These are phyloP conservation scores for Cottus gobio DNA, from an alignment of 2,113 vertebrate genomes.

Conservation along the genomic window DNA sequence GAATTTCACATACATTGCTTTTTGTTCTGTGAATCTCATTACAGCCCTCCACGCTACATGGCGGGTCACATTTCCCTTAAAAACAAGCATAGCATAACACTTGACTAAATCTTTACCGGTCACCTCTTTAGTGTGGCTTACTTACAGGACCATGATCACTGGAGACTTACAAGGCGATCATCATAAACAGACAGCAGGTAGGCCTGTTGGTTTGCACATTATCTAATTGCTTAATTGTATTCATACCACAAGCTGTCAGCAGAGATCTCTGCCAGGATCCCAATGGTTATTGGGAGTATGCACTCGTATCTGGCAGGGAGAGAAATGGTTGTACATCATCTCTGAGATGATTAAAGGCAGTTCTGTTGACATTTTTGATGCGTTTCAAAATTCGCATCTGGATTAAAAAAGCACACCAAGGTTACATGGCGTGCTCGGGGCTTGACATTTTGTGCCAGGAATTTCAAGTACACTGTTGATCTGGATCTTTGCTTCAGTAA, in stretches of 20 bases:
- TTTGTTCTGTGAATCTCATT: neutral
- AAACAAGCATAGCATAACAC: neutral
- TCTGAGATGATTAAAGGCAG: constrained; percentile 22
- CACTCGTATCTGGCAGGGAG: constrained; percentile 18
- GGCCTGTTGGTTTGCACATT: neutral
- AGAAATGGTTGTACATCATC: constrained; percentile 8
- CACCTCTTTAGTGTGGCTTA: neutral
- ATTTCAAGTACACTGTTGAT: constrained; percentile 8
- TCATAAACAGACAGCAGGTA: neutral
- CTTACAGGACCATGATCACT: neutral
- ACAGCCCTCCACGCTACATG: neutral
- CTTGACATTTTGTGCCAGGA: constrained; percentile 25
- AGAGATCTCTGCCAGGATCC: constrained; percentile 25
- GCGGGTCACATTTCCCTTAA: neutral
- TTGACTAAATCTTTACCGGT: neutral
- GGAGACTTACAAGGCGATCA: neutral
- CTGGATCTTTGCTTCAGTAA: constrained; percentile 18
- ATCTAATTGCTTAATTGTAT: constrained; percentile 22
- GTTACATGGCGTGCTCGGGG: neutral
- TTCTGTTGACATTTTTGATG: constrained; percentile 26
- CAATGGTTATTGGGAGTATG: constrained; percentile 15
- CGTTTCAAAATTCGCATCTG: neutral
- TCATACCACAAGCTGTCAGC: constrained; percentile 3
- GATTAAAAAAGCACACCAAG: neutral
- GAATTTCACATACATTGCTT: neutral